A percentile compares a stretch with the other conserved stretches of the same genome.
phyloP scores from a whole-genome alignment of 2,797 vertebrate genomes.

The Rhinichthys osculus region DNA sequence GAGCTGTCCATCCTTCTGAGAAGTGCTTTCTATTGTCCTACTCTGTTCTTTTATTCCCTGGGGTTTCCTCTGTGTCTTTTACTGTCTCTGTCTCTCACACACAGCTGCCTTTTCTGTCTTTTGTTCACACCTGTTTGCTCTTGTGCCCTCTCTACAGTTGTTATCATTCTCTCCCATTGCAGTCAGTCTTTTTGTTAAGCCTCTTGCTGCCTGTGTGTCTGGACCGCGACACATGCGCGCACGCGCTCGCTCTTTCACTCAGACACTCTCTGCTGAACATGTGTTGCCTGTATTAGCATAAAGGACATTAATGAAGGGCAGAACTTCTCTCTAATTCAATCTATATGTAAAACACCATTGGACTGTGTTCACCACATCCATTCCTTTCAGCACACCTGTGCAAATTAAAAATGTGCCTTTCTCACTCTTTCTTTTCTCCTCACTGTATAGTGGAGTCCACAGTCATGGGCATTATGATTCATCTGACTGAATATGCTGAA shows the following conservation, averaged over 20 bases:
- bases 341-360: constrained; percentile 77
- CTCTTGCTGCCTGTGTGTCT: constrained; percentile 49
- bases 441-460: background rate
- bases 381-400: constrained; percentile 8
- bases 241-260: constrained; percentile 11
- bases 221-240: background rate
- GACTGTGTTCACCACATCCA: constrained; percentile 41
- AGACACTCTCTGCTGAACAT: constrained; percentile 42
- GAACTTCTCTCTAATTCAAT: constrained; percentile 74
- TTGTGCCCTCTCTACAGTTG: constrained; percentile 41
- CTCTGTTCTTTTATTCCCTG: constrained; percentile 10
- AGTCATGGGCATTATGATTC: background rate
- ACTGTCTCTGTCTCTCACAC: constrained; percentile 30
- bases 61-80: background rate
- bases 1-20: constrained; percentile 14
- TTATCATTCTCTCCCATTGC: constrained; percentile 42
- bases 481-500: background rate
- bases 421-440: background rate
- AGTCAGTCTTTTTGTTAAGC: constrained; percentile 31
- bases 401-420: background rate
- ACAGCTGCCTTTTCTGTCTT: constrained; percentile 14
- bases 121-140: constrained; percentile 53
- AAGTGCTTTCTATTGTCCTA: constrained; percentile 19
- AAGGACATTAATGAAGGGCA: constrained; percentile 74
- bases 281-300: constrained; percentile 72